Conservation (phyloP, 2,797 vertebrate genomes). For the Crocidura indochinensis region DNA sequence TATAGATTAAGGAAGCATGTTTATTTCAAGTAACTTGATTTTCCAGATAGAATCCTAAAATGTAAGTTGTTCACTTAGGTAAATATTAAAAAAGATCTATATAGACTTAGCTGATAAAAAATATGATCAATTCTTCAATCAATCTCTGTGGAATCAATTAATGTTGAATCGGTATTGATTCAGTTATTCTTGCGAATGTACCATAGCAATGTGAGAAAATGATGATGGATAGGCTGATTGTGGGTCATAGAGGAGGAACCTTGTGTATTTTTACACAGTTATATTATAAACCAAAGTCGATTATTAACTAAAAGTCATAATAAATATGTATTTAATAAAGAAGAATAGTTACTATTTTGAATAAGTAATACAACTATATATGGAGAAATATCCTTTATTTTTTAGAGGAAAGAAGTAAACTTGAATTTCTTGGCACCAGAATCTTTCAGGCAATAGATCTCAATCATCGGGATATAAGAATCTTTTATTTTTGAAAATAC, state of each 20-base stretch:
- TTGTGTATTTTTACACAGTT: background rate
- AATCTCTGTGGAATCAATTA: background rate
- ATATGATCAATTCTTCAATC: background rate
- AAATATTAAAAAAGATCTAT: conserved; percentile 30
- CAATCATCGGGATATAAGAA: background rate
- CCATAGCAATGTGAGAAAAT: background rate
- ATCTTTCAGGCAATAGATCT: background rate
- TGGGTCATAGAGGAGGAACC: background rate
- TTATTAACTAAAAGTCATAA: background rate
- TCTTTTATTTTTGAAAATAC: background rate
- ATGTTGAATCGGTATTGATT: background rate
- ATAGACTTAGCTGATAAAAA: background rate
- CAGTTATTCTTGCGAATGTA: conserved; percentile 8
- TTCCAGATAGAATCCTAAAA: background rate
- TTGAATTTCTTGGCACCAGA: background rate
- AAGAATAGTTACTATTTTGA: conserved; percentile 10
- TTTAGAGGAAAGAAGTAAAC: conserved; percentile 26
- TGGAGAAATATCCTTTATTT: conserved; percentile 17
- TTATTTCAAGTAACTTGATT: background rate
- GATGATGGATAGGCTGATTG: background rate
- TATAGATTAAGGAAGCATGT: background rate
- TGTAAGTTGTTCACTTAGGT: background rate
- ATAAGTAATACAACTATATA: conserved; percentile 39
- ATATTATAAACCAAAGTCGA: conserved; percentile 36
- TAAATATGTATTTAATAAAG: background rate